Percentiles rank a stretch among this genome's conserved stretches.
Conservation (phyloP, 2,113 vertebrate genomes). For the Caretta caretta region DNA sequence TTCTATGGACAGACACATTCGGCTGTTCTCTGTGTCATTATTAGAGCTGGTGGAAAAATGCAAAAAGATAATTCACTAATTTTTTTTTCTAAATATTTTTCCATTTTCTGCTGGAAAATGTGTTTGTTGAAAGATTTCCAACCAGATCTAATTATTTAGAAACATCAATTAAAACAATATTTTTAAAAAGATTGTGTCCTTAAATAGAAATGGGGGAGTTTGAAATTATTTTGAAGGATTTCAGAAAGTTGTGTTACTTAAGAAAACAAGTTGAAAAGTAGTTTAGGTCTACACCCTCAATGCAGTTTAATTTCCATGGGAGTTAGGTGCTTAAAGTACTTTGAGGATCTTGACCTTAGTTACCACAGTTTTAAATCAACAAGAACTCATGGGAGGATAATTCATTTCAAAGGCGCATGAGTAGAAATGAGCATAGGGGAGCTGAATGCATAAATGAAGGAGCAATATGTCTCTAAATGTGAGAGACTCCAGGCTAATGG, state of each 20-base stretch:
- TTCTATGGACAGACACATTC: neutral
- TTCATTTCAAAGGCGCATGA: neutral
- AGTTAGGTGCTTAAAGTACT: too few relatives aligned
- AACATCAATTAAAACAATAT: too few relatives aligned
- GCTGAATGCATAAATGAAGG: neutral
- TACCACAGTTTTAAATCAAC: neutral
- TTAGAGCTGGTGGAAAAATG: neutral
- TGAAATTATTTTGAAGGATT: neutral
- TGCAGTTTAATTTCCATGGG: too few relatives aligned
- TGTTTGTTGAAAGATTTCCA: neutral
- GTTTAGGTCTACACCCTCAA: neutral
- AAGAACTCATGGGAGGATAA: neutral
- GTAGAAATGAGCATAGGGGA: neutral
- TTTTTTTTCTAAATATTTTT: neutral
- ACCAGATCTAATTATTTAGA: neutral
- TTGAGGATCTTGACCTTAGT: too few relatives aligned
- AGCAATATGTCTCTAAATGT: neutral
- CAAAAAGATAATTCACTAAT: neutral
- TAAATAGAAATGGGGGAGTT: neutral
- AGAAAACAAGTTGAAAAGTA: rapidly evolving
- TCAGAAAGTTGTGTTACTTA: neutral
- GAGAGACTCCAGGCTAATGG: neutral
- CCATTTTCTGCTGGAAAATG: neutral
- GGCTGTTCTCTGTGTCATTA: neutral
- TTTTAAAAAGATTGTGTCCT: neutral